Evolutionary conservation across 2,797 vertebrate genomes (phyloP), one percentile per base, ranked within the genome.

Genomic region (Tiaroga cobitis): DNA sequence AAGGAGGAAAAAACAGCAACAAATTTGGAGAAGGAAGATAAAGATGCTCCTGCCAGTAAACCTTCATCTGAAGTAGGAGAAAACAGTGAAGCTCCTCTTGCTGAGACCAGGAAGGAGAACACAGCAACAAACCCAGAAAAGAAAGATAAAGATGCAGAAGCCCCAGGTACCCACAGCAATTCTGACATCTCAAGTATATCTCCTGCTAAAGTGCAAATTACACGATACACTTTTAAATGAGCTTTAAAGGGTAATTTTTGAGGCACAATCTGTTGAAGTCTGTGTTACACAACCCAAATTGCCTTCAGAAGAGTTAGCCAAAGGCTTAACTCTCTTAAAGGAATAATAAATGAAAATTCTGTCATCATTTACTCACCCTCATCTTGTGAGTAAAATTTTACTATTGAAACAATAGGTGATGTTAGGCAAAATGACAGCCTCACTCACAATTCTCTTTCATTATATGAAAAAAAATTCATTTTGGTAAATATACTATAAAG

Each of bases 121-220:
- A 46, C 67, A 19, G 5, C 16, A 77, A 41, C 74, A 76, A 78
- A 69, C 11, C 8, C 37, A 2, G 75, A 70, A 39, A 79, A 72
- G 65, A 81, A 54, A 56, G 34, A 68, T 80, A 56, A 87, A 54
- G 26, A 10, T 4, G 13, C 68, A 51, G 13, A 76, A 32, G 63
- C 54, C 39, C 16, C 77, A 85, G 77, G 83, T 85, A 85, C 21
- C 65, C 39, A 32, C 51, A 41, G n/a, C 43, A 81, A 29, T 73
- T 59, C 26, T 67, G 68, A 61, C 16, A 61, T 43, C 10, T 46
- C 8, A 59, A 49, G 8, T 43, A 68, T 34, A 34, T 9, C 43
- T 68, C 49, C 10, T 21, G n/a, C 34, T 54, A 41, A 39, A n/a
- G 46, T 54, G 49, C n/a, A 41, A 56, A 18, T 54, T 59, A 16